Evolutionary conservation across 2,888 invertebrate genomes (phyloP), one percentile per base, ranked within the genome.

Genomic region (Flabesymbios commensalis): DNA sequence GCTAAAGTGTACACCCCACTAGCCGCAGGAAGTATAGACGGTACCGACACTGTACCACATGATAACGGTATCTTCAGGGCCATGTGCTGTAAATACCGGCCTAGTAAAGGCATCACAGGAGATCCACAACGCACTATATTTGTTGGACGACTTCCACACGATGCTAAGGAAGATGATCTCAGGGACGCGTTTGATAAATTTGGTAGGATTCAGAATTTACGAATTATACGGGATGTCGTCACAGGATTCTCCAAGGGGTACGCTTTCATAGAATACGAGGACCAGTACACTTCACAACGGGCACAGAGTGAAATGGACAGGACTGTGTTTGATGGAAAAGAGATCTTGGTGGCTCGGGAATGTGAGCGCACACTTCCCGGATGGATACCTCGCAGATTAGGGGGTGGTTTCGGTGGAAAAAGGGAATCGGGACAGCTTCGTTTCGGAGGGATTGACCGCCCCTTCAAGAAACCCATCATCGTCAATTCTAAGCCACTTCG

Each of bases 361-460:
- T 88, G 88, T 71, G 90, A 88, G 77, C 85, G 92, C 65, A 83
- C 83, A n/a, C 51, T 82, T 54, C 69, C 73, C 53, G 92, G 92
- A 1, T 94, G 94, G 94, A 88, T 88, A 76, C 94, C 94, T 2
- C 85, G 94, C 66, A 83, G 94, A 66, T 84, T 93, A 4, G 94
- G 94, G 2, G 94, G 94, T 19, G 94, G 94, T 17, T 90, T 93
- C 76, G 92, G 92, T 2, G 94, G 94, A 0, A 87, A 86, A 68
- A 92, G 90, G 74, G 91, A 92, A 80, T 90, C 93, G 0, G 94
- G 94, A 0, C 94, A 94, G 77, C 84, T 94, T 43, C 83, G 94
- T 63, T 94, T 94, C 84, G 94, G 94, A 1, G 90, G 94, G 48
- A 86, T 87, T 71, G 90, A 90, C 57, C 84, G 91, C 72, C 92